These are phyloP conservation scores for Callipepla californica DNA, from an alignment of 2,113 vertebrate species.

Conservation along the genomic window DNA sequence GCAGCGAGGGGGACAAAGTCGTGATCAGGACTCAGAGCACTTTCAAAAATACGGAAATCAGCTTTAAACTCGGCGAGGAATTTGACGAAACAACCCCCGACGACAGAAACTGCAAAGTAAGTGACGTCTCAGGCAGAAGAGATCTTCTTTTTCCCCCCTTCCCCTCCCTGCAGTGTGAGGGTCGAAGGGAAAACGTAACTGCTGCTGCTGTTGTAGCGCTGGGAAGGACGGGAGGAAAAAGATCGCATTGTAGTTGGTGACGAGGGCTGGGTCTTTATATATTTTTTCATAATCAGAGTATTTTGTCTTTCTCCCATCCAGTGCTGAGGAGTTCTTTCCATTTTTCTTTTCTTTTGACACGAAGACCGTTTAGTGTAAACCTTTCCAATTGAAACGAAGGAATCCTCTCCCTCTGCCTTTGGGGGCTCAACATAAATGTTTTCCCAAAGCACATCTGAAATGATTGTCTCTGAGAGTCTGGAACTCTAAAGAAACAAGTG, in stretches of 20 bases:
- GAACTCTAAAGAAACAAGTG: background rate
- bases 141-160: background rate
- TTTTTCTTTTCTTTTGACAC: background rate
- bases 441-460: background rate
- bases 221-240: background rate
- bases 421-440: background rate
- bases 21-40: conserved; percentile 88
- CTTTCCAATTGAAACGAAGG: background rate
- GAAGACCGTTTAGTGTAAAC: background rate
- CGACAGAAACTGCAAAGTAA: conserved; percentile 93
- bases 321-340: accelerated
- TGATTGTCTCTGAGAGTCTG: background rate
- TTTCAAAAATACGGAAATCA: conserved; percentile 93
- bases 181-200: background rate
- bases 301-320: background rate
- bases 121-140: background rate
- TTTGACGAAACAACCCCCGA: conserved; percentile 92
- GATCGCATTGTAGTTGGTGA: background rate
- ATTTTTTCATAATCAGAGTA: background rate
- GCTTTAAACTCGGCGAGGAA: conserved; percentile 92
- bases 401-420: background rate
- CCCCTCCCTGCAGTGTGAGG: accelerated
- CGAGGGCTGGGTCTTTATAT: background rate
- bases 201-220: background rate
- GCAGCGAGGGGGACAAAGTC: conserved; percentile 89